These are phyloP conservation scores for Sylvicola cinctus DNA, from an alignment of 2,888 invertebrate genomes.

Conservation along the genomic window DNA sequence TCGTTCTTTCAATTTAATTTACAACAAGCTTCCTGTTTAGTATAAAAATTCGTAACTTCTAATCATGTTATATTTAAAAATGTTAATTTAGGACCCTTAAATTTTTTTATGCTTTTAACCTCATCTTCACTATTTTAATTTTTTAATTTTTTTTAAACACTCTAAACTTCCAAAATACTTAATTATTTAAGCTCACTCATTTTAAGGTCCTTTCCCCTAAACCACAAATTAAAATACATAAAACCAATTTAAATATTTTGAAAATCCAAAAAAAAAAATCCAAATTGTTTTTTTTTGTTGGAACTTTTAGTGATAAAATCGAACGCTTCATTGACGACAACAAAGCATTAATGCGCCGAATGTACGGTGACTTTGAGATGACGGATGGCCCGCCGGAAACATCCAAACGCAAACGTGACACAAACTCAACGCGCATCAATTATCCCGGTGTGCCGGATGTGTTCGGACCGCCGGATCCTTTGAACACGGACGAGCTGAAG, in stretches of 20 bases:
- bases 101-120: no score
- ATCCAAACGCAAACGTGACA: slow-evolving; percentile 21
- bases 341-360: slow-evolving; percentile 77
- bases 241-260: not conserved
- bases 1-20: no score
- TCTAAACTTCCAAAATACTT: no score
- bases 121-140: no score
- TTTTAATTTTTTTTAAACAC: no score
- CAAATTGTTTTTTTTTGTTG: not conserved
- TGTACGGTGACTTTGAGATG: slow-evolving; percentile 80
- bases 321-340: slow-evolving; percentile 86
- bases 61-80: no score
- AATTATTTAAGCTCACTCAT: no score
- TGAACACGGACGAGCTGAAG: slow-evolving; percentile 3
- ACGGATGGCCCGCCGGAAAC: slow-evolving; percentile 30
- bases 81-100: no score
- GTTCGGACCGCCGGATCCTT: slow-evolving; percentile 16
- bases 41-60: no score
- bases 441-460: slow-evolving; percentile 36
- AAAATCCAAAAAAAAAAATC: no score
- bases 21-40: no score
- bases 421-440: slow-evolving; percentile 20
- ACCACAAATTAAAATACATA: not conserved
- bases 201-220: no score
- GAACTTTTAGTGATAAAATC: slow-evolving; percentile 57